These are phyloP conservation scores for Protobothrops flavoviridis DNA, from an alignment of 2,113 vertebrate genomes.

Conservation along the genomic window DNA sequence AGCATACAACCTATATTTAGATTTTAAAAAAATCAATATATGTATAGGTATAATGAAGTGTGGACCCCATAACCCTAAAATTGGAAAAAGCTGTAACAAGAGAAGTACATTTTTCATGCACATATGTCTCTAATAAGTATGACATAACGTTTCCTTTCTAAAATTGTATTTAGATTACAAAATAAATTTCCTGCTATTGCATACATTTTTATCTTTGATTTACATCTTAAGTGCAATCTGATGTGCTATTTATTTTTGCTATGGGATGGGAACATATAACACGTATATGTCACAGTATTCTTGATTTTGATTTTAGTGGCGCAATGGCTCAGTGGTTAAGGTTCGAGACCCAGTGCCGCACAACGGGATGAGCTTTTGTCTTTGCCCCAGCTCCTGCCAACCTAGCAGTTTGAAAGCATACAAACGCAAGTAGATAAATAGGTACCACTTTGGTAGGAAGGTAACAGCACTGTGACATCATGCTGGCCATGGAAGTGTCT, in stretches of 20 bases:
- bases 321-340: no score
- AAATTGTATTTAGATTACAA: slow-evolving; percentile 8
- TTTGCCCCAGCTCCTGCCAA: no score
- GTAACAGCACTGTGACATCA: no score
- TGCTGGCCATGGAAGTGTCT: no score
- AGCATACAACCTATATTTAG: not conserved
- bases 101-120: not conserved
- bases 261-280: slow-evolving; percentile 35
- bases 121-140: fast-evolving
- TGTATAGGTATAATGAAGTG: fast-evolving
- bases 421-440: no score
- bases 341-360: no score
- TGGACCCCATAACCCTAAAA: not conserved
- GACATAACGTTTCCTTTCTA: slow-evolving; percentile 4
- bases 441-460: no score
- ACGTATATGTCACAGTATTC: slow-evolving; percentile 30
- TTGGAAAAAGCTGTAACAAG: not conserved
- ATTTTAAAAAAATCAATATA: not conserved
- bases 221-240: not conserved
- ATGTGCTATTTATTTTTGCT: slow-evolving; percentile 40
- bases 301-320: no score
- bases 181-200: slow-evolving; percentile 28
- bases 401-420: no score
- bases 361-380: no score
- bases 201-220: slow-evolving; percentile 34